Base-by-base conservation (phyloP, 2,888 invertebrate species). In the Automeris io region DNA sequence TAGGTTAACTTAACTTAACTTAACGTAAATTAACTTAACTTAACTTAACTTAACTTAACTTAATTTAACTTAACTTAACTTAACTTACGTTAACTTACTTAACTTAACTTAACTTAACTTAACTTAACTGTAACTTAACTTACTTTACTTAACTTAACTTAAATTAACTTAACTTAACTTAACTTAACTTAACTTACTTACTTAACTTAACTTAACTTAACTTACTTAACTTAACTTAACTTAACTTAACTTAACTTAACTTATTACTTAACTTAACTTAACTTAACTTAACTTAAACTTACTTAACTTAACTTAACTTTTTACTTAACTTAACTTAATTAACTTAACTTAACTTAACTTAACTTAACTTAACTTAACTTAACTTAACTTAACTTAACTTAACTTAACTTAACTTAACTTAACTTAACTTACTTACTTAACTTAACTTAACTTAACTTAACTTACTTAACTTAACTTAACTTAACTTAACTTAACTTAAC, bases 201-300 rank as follows among this genome's bases (percentile, higher is more conserved):
- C 46, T 46, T 47, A 45, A 44, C 46, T 50, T 50, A 47, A 46
- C 46, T 47, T 49, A 46, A 45, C 47, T 50, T 50, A 46, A 46
- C 44, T 48, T 48, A 43, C 43, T 48, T 47, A 47, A 47, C 43
- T 47, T 50, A 47, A 46, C 44, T 50, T 49, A 45, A 43, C 43
- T 49, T 49, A 49, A 46, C 44, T 46, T 49, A 45, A 46, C 42
- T 46, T 41, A 46, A 45, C 46, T 46, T 49, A 46, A 43, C 46
- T 45, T 49, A 47, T n/a, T n/a, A 45, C 47, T 50, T 50, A 50
- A 47, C 47, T 50, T 50, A 50, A 46, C 47, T 50, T 50, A 47
- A 45, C 45, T 47, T 47, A 47, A 45, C 45, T 47, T 47, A 47
- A 41, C 41, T 45, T 47, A 47, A 42, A 45, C 43, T 46, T 44